Percentiles rank a stretch among this genome's conserved stretches.
Conservation (phyloP, 53 echinoderm and acorn worm genomes). For the Mesocentrotus franciscanus region DNA sequence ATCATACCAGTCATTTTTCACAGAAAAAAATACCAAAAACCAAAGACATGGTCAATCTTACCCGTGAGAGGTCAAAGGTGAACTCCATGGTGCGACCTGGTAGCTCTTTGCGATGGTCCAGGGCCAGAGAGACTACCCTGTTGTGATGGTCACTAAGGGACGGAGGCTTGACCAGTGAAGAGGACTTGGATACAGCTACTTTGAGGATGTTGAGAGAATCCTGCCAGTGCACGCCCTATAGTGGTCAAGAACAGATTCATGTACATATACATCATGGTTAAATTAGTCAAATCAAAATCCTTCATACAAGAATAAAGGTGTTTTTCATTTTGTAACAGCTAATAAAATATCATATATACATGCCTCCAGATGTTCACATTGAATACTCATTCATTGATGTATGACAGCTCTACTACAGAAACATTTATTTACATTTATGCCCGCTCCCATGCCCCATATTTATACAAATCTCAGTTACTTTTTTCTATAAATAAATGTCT, state of each 20-base stretch:
- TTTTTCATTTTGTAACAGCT: too few species aligned
- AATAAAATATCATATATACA: too few species aligned
- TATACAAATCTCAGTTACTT: too few species aligned
- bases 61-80: slow-evolving; percentile 98
- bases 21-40: too few species aligned
- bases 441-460: too few species aligned
- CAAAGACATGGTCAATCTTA: slow-evolving; percentile 53
- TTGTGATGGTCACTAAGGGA: slow-evolving; percentile 77
- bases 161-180: slow-evolving; percentile 92
- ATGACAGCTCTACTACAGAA: too few species aligned
- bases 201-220: slow-evolving; percentile 95
- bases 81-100: slow-evolving; percentile 98
- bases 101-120: slow-evolving; percentile 84
- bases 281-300: not conserved
- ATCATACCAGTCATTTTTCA: too few species aligned
- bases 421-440: too few species aligned
- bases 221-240: slow-evolving; percentile 91
- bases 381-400: too few species aligned
- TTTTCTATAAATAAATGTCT: too few species aligned
- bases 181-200: slow-evolving; percentile 94
- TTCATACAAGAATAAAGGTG: too few species aligned
- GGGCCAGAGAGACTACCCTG: slow-evolving; percentile 74
- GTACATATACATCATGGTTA: not conserved
- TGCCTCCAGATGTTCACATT: too few species aligned
- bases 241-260: slow-evolving; percentile 2